A percentile compares a stretch with the other conserved stretches of the same genome.
Evolutionary conservation across 2,888 invertebrate species (phyloP).

Genomic region (Palloptera scutellata): DNA sequence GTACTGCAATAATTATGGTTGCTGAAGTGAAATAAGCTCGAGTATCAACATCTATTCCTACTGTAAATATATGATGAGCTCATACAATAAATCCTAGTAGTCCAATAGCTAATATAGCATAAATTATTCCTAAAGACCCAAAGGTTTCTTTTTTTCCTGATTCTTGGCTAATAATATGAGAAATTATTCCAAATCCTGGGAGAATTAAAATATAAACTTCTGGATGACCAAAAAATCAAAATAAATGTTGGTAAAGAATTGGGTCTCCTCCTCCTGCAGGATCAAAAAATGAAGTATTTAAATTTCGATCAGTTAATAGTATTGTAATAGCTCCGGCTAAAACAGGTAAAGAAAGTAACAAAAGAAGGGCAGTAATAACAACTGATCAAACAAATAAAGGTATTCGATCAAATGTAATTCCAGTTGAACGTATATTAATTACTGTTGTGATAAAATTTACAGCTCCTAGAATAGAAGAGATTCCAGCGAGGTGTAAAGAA

Average conservation of each 20-base stretch:
- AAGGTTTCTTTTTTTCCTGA: slow-evolving; percentile 79
- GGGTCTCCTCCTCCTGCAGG: slow-evolving; percentile 83
- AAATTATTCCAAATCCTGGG: slow-evolving; percentile 83
- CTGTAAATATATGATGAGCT: slow-evolving; percentile 86
- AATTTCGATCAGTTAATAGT: slow-evolving; percentile 79
- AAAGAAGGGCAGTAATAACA: slow-evolving; percentile 71
- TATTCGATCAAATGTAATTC: slow-evolving; percentile 71
- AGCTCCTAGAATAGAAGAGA: slow-evolving; percentile 77
- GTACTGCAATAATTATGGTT: slow-evolving; percentile 87
- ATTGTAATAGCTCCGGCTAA: slow-evolving; percentile 83
- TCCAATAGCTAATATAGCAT: slow-evolving; percentile 78
- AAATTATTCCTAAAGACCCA: slow-evolving; percentile 71
- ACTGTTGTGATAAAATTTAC: slow-evolving; percentile 83
- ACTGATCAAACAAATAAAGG: slow-evolving; percentile 80
- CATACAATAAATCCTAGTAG: slow-evolving; percentile 84
- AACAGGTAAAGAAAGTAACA: slow-evolving; percentile 77
- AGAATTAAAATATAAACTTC: slow-evolving; percentile 89
- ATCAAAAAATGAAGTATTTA: slow-evolving; percentile 84
- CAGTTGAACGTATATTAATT: slow-evolving; percentile 73
- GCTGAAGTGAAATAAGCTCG: slow-evolving; percentile 86
- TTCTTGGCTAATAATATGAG: slow-evolving; percentile 79
- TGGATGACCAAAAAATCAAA: slow-evolving; percentile 89
- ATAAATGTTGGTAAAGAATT: slow-evolving; percentile 82
- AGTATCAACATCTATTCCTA: slow-evolving; percentile 84
- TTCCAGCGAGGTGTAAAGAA: slow-evolving; percentile 77